These are phyloP conservation scores for Allophyes oxyacanthae DNA, from an alignment of 2,888 invertebrate species.

Conservation along the genomic window DNA sequence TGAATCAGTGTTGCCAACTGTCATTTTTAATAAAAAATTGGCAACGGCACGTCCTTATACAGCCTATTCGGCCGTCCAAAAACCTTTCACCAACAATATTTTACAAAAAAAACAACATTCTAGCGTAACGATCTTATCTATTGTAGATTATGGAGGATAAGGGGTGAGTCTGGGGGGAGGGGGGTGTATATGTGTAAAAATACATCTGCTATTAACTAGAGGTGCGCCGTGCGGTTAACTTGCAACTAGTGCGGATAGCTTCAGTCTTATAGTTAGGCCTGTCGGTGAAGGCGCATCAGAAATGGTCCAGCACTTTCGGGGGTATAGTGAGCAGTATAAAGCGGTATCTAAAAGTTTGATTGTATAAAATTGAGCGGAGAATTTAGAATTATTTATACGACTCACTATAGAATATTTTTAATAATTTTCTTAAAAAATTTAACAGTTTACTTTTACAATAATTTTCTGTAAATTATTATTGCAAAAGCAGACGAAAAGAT, in stretches of 20 bases:
- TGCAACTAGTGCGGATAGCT: conserved; percentile 62
- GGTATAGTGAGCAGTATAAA: conserved; percentile 41
- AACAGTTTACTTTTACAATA: conserved; percentile 3
- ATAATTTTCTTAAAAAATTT: neutral
- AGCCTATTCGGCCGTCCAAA: neutral
- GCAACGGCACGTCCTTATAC: neutral
- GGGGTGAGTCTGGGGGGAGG: conserved; percentile 62
- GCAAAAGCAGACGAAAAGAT: neutral
- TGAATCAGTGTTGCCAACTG: conserved; percentile 11
- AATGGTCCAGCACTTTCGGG: conserved; percentile 32
- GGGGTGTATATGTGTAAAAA: conserved; percentile 77
- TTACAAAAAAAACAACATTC: conserved; percentile 70
- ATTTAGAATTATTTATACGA: conserved; percentile 34
- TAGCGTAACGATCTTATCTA: conserved; percentile 71
- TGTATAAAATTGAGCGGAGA: conserved; percentile 44
- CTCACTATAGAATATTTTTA: conserved; percentile 25
- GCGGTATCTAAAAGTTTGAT: conserved; percentile 17
- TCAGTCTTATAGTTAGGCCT: conserved; percentile 80
- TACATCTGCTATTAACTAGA: conserved; percentile 82
- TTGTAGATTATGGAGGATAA: conserved; percentile 86
- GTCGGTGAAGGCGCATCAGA: conserved; percentile 15
- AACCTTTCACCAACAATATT: neutral
- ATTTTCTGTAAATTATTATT: neutral
- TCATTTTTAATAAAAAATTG: neutral
- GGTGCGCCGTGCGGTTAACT: conserved; percentile 72